phyloP scores from a whole-genome alignment of 2,797 vertebrate species.

The Pangasius sanitwongsei region DNA sequence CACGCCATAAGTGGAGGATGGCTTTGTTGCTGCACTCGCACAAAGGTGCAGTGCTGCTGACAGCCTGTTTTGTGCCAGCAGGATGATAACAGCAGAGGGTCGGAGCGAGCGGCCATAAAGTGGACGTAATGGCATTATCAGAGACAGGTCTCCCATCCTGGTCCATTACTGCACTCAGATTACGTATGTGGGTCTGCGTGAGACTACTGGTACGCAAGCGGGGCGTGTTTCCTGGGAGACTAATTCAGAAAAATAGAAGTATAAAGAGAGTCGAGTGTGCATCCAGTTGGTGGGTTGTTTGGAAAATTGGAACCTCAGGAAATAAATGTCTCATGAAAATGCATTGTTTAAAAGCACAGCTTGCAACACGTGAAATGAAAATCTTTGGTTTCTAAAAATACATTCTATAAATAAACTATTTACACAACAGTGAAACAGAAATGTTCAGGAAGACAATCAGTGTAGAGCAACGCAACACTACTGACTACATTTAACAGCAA shows the following conservation, averaged over 20 bases:
- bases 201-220: not conserved
- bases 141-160: conserved; percentile 57
- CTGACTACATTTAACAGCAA: conserved; percentile 10
- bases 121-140: conserved; percentile 73
- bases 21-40: conserved; percentile 48
- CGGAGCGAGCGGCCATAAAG: conserved; percentile 57
- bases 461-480: too few species aligned
- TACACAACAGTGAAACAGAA: not conserved
- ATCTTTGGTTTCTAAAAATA: conserved; percentile 24
- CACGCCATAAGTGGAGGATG: conserved; percentile 29
- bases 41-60: conserved; percentile 42
- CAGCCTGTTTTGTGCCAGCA: conserved; percentile 48
- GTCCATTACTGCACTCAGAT: conserved; percentile 55
- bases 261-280: not conserved
- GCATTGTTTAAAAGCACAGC: conserved; percentile 10
- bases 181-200: conserved; percentile 35
- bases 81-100: conserved; percentile 54
- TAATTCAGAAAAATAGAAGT: conserved; percentile 39
- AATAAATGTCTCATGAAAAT: conserved; percentile 23
- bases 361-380: not conserved
- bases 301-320: not conserved
- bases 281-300: not conserved
- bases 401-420: not conserved
- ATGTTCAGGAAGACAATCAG: not conserved
- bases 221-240: conserved; percentile 51